Percentiles rank a stretch among this genome's conserved stretches.
phyloP scores from a whole-genome alignment of 2,888 invertebrate genomes.

The Hypsopygia costalis region DNA sequence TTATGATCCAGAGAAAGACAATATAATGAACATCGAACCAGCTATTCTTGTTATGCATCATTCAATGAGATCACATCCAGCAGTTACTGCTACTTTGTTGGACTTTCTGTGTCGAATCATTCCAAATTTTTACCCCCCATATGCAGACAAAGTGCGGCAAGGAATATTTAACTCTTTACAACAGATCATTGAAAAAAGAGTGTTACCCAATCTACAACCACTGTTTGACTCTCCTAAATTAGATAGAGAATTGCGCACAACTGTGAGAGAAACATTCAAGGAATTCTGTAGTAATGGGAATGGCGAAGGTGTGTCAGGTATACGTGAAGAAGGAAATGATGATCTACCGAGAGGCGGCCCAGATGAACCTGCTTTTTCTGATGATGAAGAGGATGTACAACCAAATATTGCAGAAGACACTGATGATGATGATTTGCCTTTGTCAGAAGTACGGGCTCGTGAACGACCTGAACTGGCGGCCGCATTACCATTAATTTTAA shows the following conservation, averaged over 20 bases:
- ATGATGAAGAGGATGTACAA: slow-evolving; percentile 88
- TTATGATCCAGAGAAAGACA: slow-evolving; percentile 94
- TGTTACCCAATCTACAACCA: slow-evolving; percentile 91
- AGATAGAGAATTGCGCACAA: slow-evolving; percentile 89
- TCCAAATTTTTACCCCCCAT: slow-evolving; percentile 90
- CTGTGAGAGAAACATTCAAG: slow-evolving; percentile 94
- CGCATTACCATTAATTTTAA: slow-evolving; percentile 61
- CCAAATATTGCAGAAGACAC: slow-evolving; percentile 81
- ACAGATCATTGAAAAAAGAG: slow-evolving; percentile 95
- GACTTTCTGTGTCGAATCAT: slow-evolving; percentile 96
- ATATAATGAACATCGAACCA: slow-evolving; percentile 98
- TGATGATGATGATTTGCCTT: slow-evolving; percentile 88
- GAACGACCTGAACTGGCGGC: slow-evolving; percentile 81
- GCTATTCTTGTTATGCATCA: slow-evolving; percentile 96
- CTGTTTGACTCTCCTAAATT: slow-evolving; percentile 93
- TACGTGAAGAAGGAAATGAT: slow-evolving; percentile 63
- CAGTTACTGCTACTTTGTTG: slow-evolving; percentile 92
- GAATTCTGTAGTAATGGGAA: slow-evolving; percentile 88
- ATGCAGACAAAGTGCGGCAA: slow-evolving; percentile 88
- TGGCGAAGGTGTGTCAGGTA: slow-evolving; percentile 73
- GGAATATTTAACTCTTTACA: slow-evolving; percentile 91
- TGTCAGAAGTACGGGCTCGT: slow-evolving; percentile 87
- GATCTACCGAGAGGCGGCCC: slow-evolving; percentile 71
- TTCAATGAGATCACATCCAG: slow-evolving; percentile 94
- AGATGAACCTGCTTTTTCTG: slow-evolving; percentile 90